Conservation (phyloP, 2,888 invertebrate species). For the Bombylius discolor region DNA sequence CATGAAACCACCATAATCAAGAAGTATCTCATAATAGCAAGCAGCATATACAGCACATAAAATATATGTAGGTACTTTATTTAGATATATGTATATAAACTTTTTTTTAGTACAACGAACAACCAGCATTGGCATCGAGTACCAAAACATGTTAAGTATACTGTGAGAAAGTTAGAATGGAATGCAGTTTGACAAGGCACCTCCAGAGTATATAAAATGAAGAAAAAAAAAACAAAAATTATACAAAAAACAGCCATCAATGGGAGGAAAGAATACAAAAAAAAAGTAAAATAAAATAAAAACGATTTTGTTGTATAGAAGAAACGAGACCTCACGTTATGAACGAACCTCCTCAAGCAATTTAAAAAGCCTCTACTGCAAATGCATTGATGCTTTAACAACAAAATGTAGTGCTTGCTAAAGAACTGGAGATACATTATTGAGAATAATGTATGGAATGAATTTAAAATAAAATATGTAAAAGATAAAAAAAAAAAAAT, state of each 20-base stretch:
- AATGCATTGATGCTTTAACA: background rate
- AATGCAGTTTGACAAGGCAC: slow-evolving; percentile 33
- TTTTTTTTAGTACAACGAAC: background rate
- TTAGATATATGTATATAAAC: too few species aligned
- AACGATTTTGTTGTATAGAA: background rate
- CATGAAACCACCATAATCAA: too few species aligned
- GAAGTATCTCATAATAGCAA: too few species aligned
- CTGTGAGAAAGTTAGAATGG: slow-evolving; percentile 38
- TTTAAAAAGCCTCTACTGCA: background rate
- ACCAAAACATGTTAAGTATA: slow-evolving; percentile 12
- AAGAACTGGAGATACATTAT: too few species aligned
- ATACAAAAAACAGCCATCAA: slow-evolving; percentile 2
- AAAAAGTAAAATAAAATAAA: background rate
- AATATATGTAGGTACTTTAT: too few species aligned
- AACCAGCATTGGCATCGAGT: slow-evolving; percentile 1
- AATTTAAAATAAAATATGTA: background rate
- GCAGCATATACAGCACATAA: too few species aligned
- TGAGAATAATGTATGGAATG: background rate
- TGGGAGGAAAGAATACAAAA: slow-evolving; percentile 12
- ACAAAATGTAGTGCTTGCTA: background rate
- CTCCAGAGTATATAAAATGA: slow-evolving; percentile 14
- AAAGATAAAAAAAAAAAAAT: background rate
- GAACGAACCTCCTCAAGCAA: slow-evolving; percentile 5
- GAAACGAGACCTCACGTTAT: slow-evolving; percentile 11
- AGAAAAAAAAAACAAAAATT: slow-evolving; percentile 11